Evolutionary conservation across 2,888 invertebrate species (phyloP), one percentile per base, ranked within the genome.

Genomic region (Andrena flavipes): DNA sequence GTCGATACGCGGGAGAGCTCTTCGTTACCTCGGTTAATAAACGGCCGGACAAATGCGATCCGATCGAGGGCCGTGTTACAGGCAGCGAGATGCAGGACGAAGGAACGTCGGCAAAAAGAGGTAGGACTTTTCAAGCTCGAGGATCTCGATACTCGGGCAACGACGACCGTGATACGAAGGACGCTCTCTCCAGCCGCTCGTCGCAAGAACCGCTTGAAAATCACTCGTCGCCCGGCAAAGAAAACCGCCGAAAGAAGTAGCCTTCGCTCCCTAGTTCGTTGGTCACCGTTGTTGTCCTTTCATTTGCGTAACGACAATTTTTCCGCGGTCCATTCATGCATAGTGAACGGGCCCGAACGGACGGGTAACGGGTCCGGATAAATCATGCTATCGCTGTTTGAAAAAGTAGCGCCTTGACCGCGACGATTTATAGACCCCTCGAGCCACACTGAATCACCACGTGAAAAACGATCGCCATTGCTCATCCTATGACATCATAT

Each of bases 261-360:
- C 90, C 88, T 89, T 90, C 83, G 81, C 65, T 84, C 84, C 78
- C 74, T 84, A 87, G 85, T 88, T 87, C 81, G 75, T 82, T 80
- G 86, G 78, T 84, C 87, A 76, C 62, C 74, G 64, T 86, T 86
- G 75, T 86, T 80, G 48, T 78, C 74, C 56, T 62, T 72, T 67
- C 54, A 76, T 85, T 87, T 75, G 73, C 79, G 83, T 76, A 75
- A 84, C 70, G 23, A 26, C 23, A 80, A 42, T 81, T 85, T 85
- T 85, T 87, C 42, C 69, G 8, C 71, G 54, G 23, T n/a, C 29
- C 67, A 30, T 63, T 56, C 48, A 48, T 59, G 63, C 80, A 42
- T 29, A 49, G 20, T 60, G 42, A 30, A 6, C 5, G 13, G 29
- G 13, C 33, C 1, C n/a, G 33, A 7, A 26, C 8, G 4, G n/a